Base-by-base conservation (phyloP, 2,797 vertebrate genomes). In the Enteromius fasciolatus region DNA sequence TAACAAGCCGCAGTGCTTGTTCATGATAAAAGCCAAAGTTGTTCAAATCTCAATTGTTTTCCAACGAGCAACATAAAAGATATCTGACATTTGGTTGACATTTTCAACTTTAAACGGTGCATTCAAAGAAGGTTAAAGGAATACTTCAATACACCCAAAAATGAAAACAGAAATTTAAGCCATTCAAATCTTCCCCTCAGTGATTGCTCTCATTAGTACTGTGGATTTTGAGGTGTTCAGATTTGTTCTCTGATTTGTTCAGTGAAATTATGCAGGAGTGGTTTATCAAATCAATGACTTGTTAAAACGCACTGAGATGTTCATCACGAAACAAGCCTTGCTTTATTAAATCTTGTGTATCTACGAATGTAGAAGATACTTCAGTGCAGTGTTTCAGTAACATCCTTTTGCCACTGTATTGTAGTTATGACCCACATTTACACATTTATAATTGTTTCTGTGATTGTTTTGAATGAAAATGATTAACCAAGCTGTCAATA, bases 1-100 rank as follows among this genome's bases (percentile, higher is more conserved):
- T 39, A 61, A 57, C n/a, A 28, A 17, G 8, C 33, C 54, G 11
- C 39, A 44, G 17, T 76, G 9, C 74, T 76, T 61, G 74, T 76
- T 76, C 54, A 23, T 44, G 74, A 76, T 61, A 17, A 61, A 76
- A 61, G 54, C 44, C 54, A 76, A 28, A 61, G 54, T 11, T 44
- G 74, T 28, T 61, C 3, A 61, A 76, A 61, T 44, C 54, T 61
- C n/a, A 25, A 28, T 28, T 76, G 54, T 76, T 41, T 61, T 39
- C 23, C 33, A 41, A 28, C 1, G 15, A 76, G 7, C 23, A 76
- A 61, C 57, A 76, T 44, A 61, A 76, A 76, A 61, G 2, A 44
- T 61, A 44, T 61, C 28, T 76, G 54, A 76, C 54, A 76, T 76
- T 76, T 76, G 20, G 77, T 52, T 69, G 77, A 69, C 64, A 69